Conservation (phyloP, 2,113 vertebrate species). For the Bolborhynchus lineola region DNA sequence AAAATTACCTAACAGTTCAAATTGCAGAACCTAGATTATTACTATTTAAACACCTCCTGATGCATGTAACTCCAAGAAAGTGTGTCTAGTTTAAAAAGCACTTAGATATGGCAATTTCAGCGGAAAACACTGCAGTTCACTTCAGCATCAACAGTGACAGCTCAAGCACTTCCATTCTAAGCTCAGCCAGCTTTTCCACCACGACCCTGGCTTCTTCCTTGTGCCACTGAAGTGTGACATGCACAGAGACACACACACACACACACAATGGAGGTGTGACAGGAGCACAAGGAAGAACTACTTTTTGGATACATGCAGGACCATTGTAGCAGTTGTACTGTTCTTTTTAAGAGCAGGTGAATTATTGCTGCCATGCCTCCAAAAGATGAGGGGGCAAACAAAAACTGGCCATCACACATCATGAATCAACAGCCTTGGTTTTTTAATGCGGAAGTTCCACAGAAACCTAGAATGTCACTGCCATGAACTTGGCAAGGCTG, state of each 20-base stretch:
- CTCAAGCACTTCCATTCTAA: neutral
- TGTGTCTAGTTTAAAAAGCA: neutral
- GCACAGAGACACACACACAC: neutral
- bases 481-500: neutral
- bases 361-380: neutral
- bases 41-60: neutral
- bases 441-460: neutral
- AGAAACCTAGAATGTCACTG: neutral
- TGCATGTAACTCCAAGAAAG: neutral
- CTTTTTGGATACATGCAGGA: accelerated
- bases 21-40: neutral
- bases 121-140: neutral
- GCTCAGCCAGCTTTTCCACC: neutral
- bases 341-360: neutral
- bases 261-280: accelerated
- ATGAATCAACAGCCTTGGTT: neutral
- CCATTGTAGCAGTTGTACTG: too few relatives aligned
- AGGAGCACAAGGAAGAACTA: neutral
- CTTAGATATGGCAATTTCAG: neutral
- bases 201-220: neutral
- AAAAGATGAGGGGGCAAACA: neutral
- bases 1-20: neutral
- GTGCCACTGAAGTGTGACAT: neutral
- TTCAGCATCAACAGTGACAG: neutral
- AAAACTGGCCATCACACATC: neutral